phyloP scores from a whole-genome alignment of 2,113 vertebrate genomes.

The Mirounga angustirostris region DNA sequence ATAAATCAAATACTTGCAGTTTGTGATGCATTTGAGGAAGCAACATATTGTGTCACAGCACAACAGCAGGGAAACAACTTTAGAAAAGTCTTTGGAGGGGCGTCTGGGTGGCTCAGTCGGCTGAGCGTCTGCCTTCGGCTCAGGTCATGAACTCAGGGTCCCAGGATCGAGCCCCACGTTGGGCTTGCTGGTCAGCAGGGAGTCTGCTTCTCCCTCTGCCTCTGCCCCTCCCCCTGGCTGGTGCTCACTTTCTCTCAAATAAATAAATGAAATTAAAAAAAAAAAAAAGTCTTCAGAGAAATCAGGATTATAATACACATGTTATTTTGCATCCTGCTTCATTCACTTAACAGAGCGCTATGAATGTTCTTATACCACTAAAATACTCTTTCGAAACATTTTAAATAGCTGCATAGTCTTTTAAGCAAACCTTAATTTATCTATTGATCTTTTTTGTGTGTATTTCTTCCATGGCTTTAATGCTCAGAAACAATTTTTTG shows the following conservation, averaged over 20 bases:
- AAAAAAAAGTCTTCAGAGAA: constrained; percentile 3
- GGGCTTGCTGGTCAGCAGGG: neutral
- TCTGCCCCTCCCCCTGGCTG: neutral
- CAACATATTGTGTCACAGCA: neutral
- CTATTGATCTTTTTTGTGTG: neutral
- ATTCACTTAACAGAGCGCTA: neutral
- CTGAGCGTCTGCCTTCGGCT: neutral
- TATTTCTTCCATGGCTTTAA: constrained; percentile 4
- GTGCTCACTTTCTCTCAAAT: neutral
- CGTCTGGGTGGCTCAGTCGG: neutral
- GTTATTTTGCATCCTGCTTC: neutral
- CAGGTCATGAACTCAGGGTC: neutral
- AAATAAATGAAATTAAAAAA: neutral
- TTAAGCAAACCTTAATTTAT: constrained; percentile 47
- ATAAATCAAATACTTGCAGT: neutral
- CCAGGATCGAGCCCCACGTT: neutral
- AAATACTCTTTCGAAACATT: neutral
- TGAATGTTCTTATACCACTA: neutral
- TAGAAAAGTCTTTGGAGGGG: neutral
- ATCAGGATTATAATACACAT: neutral
- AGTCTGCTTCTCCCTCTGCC: neutral
- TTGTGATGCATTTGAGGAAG: neutral
- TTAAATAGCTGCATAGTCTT: neutral
- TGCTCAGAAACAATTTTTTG: constrained; percentile 16
- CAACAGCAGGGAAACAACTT: neutral